Percentiles rank a stretch among this genome's conserved stretches.
Evolutionary conservation across 2,888 invertebrate genomes (phyloP).

Genomic region (Leuctra nigra): DNA sequence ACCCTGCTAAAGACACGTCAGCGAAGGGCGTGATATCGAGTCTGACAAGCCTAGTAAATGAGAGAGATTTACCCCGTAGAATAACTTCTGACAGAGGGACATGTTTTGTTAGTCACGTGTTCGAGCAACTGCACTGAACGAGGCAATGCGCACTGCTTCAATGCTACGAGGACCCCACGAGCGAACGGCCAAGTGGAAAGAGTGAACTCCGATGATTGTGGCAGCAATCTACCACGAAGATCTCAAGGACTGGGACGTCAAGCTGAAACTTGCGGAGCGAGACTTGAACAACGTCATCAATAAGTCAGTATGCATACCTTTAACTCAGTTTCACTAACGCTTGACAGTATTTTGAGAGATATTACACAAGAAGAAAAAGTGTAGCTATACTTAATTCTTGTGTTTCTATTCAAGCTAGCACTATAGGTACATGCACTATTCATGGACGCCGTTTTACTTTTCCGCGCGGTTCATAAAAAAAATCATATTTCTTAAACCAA

Average conservation of each 20-base stretch:
- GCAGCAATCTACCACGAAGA: constrained; percentile 33
- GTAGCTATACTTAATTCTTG: no score
- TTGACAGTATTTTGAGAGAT: no score
- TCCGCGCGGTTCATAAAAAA: no score
- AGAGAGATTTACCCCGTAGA: neutral
- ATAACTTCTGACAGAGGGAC: constrained; percentile 31
- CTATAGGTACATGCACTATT: no score
- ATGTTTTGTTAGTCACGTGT: constrained; percentile 36
- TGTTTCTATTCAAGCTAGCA: no score
- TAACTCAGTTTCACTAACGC: no score
- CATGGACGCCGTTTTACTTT: no score
- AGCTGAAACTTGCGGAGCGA: constrained; percentile 34
- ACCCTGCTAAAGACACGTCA: constrained; percentile 12
- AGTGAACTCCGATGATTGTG: constrained; percentile 31
- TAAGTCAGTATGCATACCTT: no score
- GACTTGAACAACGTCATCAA: constrained; percentile 33
- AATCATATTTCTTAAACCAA: no score
- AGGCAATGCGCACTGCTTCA: constrained; percentile 33
- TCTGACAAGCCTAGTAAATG: neutral
- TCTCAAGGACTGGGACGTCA: constrained; percentile 34
- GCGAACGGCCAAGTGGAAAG: constrained; percentile 37
- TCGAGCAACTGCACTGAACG: constrained; percentile 34
- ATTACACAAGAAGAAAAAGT: no score
- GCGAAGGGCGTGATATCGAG: neutral
- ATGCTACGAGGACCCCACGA: constrained; percentile 34